phyloP scores from a whole-genome alignment of 1,140 invertebrate species.

The Neotoxoptera formosana region DNA sequence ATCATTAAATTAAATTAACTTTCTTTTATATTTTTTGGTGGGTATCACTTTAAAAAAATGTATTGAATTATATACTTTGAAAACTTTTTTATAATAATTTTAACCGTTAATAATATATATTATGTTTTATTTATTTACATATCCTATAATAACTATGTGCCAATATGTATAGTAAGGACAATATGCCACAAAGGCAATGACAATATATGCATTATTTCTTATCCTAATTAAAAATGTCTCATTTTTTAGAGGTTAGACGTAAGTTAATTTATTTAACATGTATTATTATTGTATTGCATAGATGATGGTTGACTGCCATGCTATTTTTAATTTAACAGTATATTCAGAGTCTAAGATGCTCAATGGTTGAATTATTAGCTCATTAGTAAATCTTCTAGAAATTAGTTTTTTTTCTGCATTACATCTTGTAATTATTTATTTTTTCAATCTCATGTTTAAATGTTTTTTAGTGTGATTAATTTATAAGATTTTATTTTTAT shows the following conservation, averaged over 20 bases:
- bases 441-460: background rate
- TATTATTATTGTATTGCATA: background rate
- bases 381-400: background rate
- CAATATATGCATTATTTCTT: conserved; percentile 29
- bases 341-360: conserved; percentile 4
- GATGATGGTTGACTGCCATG: background rate
- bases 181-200: conserved; percentile 1
- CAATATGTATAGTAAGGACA: conserved; percentile 41
- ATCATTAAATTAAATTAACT: background rate
- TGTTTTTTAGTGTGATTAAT: background rate
- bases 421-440: background rate
- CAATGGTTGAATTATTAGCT: background rate
- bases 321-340: background rate
- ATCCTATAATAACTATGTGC: conserved; percentile 42
- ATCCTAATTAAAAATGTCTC: background rate
- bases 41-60: background rate
- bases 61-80: background rate
- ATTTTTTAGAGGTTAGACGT: background rate
- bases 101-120: background rate
- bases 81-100: background rate
- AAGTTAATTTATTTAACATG: background rate
- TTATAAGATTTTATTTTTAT: conserved; percentile 4
- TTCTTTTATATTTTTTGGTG: background rate
- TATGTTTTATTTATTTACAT: conserved; percentile 14
- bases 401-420: background rate